Conservation (phyloP, 2,113 vertebrate genomes). For the Uropsilus gracilis region DNA sequence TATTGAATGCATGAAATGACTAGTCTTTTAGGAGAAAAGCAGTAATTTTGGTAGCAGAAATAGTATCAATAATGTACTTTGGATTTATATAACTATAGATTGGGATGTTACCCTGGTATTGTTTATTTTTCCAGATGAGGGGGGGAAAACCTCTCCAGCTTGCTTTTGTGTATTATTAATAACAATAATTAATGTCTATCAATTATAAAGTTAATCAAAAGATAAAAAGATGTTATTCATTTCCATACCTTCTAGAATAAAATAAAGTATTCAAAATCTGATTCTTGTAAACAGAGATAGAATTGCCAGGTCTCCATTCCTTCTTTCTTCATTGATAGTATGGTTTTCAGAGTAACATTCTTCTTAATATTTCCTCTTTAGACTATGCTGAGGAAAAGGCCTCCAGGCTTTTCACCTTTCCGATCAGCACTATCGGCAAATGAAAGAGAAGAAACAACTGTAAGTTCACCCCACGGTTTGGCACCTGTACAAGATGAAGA, state of each 20-base stretch:
- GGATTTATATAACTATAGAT: no score
- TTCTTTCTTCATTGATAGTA: neutral
- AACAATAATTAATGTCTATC: neutral
- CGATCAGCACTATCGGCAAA: fast-evolving
- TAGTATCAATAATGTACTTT: no score
- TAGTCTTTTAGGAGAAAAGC: no score
- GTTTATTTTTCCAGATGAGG: no score
- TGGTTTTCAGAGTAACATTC: slow-evolving; percentile 50
- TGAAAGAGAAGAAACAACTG: neutral
- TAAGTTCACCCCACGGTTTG: neutral
- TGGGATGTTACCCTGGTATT: no score
- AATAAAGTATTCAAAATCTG: neutral
- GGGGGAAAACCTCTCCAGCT: no score
- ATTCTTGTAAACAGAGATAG: neutral
- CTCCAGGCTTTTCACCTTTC: slow-evolving; percentile 87
- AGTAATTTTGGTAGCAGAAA: no score
- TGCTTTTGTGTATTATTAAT: neutral
- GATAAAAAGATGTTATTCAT: neutral
- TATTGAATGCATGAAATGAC: no score
- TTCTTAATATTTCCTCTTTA: slow-evolving; percentile 73
- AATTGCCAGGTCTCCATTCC: neutral
- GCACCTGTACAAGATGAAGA: slow-evolving; percentile 58
- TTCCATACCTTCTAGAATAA: neutral
- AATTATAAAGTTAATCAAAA: slow-evolving; percentile 6
- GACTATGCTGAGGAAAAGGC: neutral